Conservation (phyloP, 2,888 invertebrate species). For the Machimus rusticus region DNA sequence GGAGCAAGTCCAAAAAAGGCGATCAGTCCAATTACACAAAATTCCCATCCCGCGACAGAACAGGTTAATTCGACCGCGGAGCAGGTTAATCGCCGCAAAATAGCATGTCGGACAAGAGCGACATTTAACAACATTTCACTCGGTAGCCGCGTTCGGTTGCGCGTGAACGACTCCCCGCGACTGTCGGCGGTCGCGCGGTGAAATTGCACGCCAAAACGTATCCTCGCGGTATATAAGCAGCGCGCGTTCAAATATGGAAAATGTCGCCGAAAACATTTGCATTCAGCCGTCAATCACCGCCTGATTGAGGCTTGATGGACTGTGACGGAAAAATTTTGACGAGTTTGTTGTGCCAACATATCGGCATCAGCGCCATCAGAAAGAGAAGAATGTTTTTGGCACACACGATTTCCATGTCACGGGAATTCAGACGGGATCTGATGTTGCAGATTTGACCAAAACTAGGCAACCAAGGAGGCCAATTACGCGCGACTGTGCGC, state of each 20-base stretch:
- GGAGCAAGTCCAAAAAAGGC: conserved; percentile 1
- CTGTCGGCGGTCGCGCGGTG: neutral
- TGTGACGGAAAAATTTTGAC: conserved; percentile 41
- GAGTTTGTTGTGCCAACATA: conserved; percentile 17
- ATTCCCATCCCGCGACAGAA: neutral
- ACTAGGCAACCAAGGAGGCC: neutral
- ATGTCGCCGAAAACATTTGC: conserved; percentile 41
- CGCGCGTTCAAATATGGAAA: conserved; percentile 38
- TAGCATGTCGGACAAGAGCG: neutral
- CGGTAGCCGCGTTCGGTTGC: neutral
- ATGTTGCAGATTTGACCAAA: conserved; percentile 35
- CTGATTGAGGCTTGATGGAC: conserved; percentile 22
- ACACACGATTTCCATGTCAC: conserved; percentile 26
- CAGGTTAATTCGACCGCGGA: conserved; percentile 9
- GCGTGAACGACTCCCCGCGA: neutral
- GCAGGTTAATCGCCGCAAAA: neutral
- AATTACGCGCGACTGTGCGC: conserved; percentile 12
- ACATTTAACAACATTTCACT: conserved; percentile 34
- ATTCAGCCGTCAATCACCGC: conserved; percentile 38
- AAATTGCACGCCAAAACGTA: neutral
- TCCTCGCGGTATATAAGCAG: neutral
- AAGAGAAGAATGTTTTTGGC: conserved; percentile 1
- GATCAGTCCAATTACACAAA: conserved; percentile 11
- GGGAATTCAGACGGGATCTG: neutral
- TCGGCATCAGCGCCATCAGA: neutral